Percentiles rank a stretch among this genome's conserved stretches.
Conservation (phyloP, 2,888 invertebrate species). For the Pristionchus entomophagus region DNA sequence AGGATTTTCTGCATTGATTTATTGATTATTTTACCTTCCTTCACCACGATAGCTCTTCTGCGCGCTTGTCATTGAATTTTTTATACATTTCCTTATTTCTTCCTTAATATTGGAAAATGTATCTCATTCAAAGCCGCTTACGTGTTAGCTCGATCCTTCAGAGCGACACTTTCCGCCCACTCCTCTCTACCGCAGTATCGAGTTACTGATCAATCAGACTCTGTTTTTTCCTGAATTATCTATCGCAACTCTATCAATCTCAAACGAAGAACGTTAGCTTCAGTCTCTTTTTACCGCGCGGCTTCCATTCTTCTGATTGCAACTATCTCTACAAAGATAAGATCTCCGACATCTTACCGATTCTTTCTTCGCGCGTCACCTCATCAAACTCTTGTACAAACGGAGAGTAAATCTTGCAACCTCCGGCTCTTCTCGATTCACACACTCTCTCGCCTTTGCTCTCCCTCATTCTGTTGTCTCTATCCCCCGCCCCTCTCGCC, state of each 20-base stretch:
- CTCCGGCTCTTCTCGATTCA: background rate
- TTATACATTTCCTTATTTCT: too few species aligned
- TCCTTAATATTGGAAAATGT: too few species aligned
- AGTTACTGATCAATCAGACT: slow-evolving; percentile 18
- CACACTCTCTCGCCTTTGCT: slow-evolving; percentile 8
- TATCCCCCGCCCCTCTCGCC: background rate
- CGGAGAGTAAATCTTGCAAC: background rate
- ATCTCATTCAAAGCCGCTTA: background rate
- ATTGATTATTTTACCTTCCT: background rate
- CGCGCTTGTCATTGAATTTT: background rate
- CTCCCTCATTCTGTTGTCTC: background rate
- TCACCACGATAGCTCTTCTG: background rate
- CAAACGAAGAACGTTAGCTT: too few species aligned
- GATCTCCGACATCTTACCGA: background rate
- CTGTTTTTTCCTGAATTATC: background rate
- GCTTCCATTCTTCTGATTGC: background rate
- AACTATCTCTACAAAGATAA: background rate
- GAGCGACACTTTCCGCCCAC: background rate
- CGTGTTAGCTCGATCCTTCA: background rate
- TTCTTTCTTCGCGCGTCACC: background rate
- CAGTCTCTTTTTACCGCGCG: background rate
- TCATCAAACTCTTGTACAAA: slow-evolving; percentile 16
- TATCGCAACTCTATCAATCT: background rate
- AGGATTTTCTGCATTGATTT: background rate
- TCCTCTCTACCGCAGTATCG: background rate